phyloP scores from a whole-genome alignment of 2,113 vertebrate species.

The Brachionichthys hirsutus region DNA sequence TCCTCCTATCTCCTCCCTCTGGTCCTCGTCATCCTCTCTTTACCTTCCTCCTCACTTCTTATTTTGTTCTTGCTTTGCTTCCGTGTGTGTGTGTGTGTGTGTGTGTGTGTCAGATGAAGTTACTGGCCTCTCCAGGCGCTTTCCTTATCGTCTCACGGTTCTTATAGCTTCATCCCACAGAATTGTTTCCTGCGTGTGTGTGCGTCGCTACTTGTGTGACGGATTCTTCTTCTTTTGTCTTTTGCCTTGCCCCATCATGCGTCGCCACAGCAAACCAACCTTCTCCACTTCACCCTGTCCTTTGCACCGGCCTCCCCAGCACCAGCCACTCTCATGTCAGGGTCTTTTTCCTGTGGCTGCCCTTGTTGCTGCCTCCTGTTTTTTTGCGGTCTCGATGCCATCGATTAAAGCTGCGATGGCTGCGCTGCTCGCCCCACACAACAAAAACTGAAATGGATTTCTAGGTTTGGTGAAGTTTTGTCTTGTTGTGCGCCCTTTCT shows the following conservation, averaged over 20 bases:
- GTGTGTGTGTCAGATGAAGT: constrained; percentile 40
- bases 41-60: not conserved
- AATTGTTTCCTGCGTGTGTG: not conserved
- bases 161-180: constrained; percentile 16
- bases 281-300: too few species aligned
- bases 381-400: too few species aligned
- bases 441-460: constrained; percentile 26
- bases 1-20: not conserved
- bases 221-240: too few species aligned
- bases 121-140: constrained; percentile 39
- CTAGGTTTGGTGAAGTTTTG: not conserved
- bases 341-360: too few species aligned
- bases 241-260: too few species aligned
- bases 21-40: not conserved
- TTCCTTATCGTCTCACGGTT: constrained; percentile 50
- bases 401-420: too few species aligned
- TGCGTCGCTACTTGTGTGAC: too few species aligned
- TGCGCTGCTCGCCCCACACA: not conserved
- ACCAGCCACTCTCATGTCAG: too few species aligned
- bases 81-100: constrained; percentile 5
- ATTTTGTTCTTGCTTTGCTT: constrained; percentile 4
- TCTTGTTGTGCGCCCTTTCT: constrained; percentile 2
- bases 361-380: too few species aligned
- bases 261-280: too few species aligned
- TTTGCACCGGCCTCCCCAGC: too few species aligned